phyloP scores from a whole-genome alignment of 2,113 vertebrate genomes.

The Stigmatopora argus region DNA sequence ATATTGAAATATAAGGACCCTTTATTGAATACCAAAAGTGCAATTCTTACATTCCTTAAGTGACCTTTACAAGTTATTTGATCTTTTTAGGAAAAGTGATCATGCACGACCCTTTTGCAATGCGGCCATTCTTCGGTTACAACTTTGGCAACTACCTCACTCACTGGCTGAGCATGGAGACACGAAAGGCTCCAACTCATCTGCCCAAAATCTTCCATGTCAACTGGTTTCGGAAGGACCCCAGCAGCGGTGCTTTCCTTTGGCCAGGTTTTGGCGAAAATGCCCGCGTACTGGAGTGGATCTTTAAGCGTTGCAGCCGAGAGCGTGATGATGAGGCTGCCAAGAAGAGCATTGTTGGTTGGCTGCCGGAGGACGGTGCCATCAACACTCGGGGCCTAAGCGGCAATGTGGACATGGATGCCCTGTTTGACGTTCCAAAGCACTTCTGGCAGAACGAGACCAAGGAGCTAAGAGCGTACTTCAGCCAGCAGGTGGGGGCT shows the following conservation, averaged over 20 bases:
- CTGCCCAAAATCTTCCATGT: slow-evolving; percentile 96
- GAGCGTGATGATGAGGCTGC: slow-evolving; percentile 74
- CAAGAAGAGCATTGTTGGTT: slow-evolving; percentile 77
- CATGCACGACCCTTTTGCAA: slow-evolving; percentile 97
- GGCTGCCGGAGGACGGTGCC: slow-evolving; percentile 72
- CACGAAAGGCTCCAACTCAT: slow-evolving; percentile 73
- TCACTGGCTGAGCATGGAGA: slow-evolving; percentile 95
- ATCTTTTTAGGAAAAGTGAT: slow-evolving; percentile 80
- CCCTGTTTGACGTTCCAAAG: slow-evolving; percentile 80
- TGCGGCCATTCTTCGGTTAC: slow-evolving; percentile 98
- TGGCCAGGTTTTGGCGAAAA: slow-evolving; percentile 97
- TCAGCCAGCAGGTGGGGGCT: slow-evolving; percentile 79
- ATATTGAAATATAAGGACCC: too few relatives aligned
- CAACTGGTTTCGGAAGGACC: slow-evolving; percentile 95
- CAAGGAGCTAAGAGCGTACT: slow-evolving; percentile 78
- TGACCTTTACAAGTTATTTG: neutral
- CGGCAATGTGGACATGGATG: slow-evolving; percentile 54
- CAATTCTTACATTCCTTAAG: too few relatives aligned
- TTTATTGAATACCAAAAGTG: too few relatives aligned
- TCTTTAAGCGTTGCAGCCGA: slow-evolving; percentile 83
- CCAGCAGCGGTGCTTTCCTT: slow-evolving; percentile 76
- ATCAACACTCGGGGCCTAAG: slow-evolving; percentile 79
- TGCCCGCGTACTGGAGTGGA: slow-evolving; percentile 90
- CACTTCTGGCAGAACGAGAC: slow-evolving; percentile 90
- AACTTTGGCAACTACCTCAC: slow-evolving; percentile 93